Evolutionary conservation across 2,888 invertebrate genomes (phyloP), one percentile per base, ranked within the genome.

Genomic region (Molorchus minor): DNA sequence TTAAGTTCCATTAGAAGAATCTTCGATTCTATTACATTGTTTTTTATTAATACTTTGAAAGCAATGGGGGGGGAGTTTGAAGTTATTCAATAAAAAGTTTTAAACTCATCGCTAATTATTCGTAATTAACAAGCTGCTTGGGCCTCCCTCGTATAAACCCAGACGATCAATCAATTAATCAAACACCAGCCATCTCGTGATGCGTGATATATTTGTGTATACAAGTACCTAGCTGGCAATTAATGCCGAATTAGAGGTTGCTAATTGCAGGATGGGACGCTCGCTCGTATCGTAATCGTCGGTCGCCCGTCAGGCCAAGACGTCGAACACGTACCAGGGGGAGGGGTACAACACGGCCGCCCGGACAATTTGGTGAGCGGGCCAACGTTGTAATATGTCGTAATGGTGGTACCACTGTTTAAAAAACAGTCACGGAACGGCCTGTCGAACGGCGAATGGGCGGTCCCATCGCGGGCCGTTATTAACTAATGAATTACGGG

Each of bases 401-500:
- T 56, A 61, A 64, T 61, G 64, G 58, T 61, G 63, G 61, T 61
- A 62, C 60, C 56, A 41, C 43, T 43, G 35, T 45, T 54, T 41
- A 58, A 67, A 67, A 58, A 62, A 62, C 61, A 58, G 61, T 55
- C 47, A 58, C 55, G 54, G 52, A 56, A 56, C 53, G 44, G 56
- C 56, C 51, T 55, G 51, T 58, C 56, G 62, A 62, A 46, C 52
- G 40, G 30, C 46, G 46, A 55, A 58, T 55, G 58, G 63, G 60
- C 60, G 60, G 57, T 33, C 53, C 67, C 57, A 49, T 5, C 41
- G 16, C 43, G 59, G 58, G 67, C 71, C 73, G 71, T 74, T 75
- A 75, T 71, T 71, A 67, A 70, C 71, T 70, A 74, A 74, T 73
- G 73, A 72, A 71, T 72, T 73, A 75, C 72, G 74, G 75, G 73